A percentile compares a stretch with the other conserved stretches of the same genome.
phyloP scores from a whole-genome alignment of 1,140 invertebrate genomes.

The Hesperophylax magnus region DNA sequence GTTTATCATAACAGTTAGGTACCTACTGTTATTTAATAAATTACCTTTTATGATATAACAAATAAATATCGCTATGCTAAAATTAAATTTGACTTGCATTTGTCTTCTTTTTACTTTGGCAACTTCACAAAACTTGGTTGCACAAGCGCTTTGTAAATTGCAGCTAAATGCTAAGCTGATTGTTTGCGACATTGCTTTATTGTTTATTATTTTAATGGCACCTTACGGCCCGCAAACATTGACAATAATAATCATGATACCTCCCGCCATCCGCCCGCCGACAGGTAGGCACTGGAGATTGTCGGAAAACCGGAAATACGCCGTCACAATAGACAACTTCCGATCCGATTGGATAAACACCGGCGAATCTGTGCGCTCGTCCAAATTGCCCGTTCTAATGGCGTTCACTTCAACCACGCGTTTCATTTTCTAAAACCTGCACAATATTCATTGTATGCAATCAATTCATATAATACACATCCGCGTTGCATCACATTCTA shows the following conservation, averaged over 20 bases:
- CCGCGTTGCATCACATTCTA: no score
- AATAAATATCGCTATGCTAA: no score
- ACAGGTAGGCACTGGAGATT: not conserved
- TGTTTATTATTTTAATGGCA: conserved; percentile 18
- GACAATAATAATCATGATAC: not conserved
- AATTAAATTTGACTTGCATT: no score
- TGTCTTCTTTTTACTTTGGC: no score
- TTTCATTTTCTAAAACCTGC: no score
- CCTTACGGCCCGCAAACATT: not conserved
- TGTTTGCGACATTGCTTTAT: conserved; percentile 26
- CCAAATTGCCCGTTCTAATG: not conserved
- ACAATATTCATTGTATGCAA: no score
- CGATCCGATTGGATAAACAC: conserved; percentile 32
- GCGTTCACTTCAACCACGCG: not conserved
- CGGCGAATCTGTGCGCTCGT: not conserved
- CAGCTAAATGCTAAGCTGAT: not conserved
- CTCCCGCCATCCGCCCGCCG: not conserved
- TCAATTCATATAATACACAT: no score
- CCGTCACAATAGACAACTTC: conserved; percentile 23
- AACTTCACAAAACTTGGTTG: no score
- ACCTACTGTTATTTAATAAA: no score
- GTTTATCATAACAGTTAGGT: no score
- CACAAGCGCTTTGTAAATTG: not conserved
- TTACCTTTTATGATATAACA: no score
- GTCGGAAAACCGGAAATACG: conserved; percentile 19